A percentile compares a stretch with the other conserved stretches of the same genome.
phyloP scores from a whole-genome alignment of 2,797 vertebrate genomes.

The Synaphobranchus kaupii region DNA sequence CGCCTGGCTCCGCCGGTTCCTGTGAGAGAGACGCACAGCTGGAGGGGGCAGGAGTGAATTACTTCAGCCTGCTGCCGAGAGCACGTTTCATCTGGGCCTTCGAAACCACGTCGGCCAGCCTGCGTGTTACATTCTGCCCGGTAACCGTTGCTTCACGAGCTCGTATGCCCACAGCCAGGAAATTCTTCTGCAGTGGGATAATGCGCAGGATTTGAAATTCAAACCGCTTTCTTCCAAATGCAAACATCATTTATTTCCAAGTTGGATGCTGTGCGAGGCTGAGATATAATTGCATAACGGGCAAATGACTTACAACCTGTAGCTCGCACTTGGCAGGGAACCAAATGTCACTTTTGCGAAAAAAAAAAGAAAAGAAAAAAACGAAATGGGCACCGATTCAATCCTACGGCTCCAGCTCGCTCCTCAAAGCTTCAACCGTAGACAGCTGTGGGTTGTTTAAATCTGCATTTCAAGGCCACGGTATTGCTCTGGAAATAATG shows the following conservation, averaged over 20 bases:
- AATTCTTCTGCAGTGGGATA: neutral
- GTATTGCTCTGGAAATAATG: neutral
- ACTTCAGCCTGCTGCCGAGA: neutral
- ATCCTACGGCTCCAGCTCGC: neutral
- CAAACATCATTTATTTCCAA: neutral
- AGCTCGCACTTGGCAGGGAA: neutral
- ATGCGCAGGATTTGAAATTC: neutral
- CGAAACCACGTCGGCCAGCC: neutral
- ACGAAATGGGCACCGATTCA: neutral
- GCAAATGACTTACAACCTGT: neutral
- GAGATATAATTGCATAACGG: neutral
- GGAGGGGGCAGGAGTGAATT: neutral
- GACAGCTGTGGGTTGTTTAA: constrained; percentile 8
- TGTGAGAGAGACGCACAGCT: neutral
- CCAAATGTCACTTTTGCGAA: neutral
- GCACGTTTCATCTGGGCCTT: neutral
- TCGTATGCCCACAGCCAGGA: neutral
- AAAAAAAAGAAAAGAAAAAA: neutral
- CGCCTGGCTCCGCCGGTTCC: neutral
- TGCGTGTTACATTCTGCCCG: neutral
- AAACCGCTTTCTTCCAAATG: neutral
- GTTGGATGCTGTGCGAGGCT: neutral
- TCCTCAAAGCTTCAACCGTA: neutral
- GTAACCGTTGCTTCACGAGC: neutral
- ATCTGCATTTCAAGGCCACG: constrained; percentile 10